Evolutionary conservation across 2,797 vertebrate species (phyloP), one percentile per base, ranked within the genome.

Genomic region (Argyrosomus regius): DNA sequence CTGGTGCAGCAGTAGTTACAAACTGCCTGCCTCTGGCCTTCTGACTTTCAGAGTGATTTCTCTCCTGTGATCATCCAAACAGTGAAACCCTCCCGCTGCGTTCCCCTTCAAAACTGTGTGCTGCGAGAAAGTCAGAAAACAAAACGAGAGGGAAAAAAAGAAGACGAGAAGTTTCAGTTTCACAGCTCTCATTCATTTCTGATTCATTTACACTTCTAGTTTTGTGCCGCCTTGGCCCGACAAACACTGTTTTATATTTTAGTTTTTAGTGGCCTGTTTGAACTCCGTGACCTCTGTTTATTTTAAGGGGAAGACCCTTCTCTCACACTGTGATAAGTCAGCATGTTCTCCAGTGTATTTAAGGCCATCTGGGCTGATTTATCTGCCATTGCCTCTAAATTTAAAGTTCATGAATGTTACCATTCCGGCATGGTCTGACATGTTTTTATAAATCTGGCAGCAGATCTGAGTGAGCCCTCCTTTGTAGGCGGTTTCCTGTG

Each of bases 31-130:
- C 53, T 74, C 54, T 54, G 56, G 78, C 20, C 70, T 24, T 57
- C 66, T 3, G 1, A 64, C 48, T 77, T 68, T 85, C 74, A 86
- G 73, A 77, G 75, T 39, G 5, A 39, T 50, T n/a, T 80, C 71
- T 81, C 53, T 82, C 46, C 70, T 85, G 80, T 87, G 71, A 89
- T 88, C 86, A 79, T 75, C 64, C 28, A 66, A 16, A 78, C 66
- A 17, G 28, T 62, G 28, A 85, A 85, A 81, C 63, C 26, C 82
- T 52, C 86, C 83, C 78, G 88, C 88, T 87, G 81, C 31, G 76
- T 74, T 81, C 20, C 31, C 58, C 68, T 64, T 73, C 58, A 66
- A 78, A 79, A 72, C 56, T 1, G 8, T 12, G 60, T 12, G 54
- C 50, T 67, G 63, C 72, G 54, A 54, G 68, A 74, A 72, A 78